phyloP scores from a whole-genome alignment of 2,888 invertebrate species.

The Hypomecis atomaria region DNA sequence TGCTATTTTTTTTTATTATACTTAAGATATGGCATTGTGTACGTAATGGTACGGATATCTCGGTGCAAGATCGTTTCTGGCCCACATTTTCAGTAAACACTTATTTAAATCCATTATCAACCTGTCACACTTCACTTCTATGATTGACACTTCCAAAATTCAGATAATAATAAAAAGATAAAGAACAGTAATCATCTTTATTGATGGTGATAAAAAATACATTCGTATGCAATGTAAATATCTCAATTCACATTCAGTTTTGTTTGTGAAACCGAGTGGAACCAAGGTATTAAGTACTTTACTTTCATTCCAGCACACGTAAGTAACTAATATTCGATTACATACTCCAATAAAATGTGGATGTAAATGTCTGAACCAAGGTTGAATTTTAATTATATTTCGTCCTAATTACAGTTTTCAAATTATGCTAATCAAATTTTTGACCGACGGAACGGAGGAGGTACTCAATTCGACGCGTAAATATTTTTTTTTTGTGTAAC shows the following conservation, averaged over 20 bases:
- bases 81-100: too few relatives aligned
- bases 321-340: slow-evolving; percentile 1
- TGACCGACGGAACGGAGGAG: too few relatives aligned
- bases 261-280: neutral
- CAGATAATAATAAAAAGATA: slow-evolving; percentile 8
- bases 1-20: too few relatives aligned
- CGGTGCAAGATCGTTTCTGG: too few relatives aligned
- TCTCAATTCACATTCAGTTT: slow-evolving; percentile 4
- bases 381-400: too few relatives aligned
- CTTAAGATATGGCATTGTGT: neutral
- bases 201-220: slow-evolving; percentile 10
- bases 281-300: slow-evolving; percentile 1
- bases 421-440: too few relatives aligned
- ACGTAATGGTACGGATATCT: too few relatives aligned
- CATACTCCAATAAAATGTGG: too few relatives aligned
- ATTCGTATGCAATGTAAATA: slow-evolving; percentile 3
- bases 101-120: neutral
- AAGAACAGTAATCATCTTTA: slow-evolving; percentile 9
- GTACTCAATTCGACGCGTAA: too few relatives aligned
- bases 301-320: slow-evolving; percentile 3
- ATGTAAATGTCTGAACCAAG: too few relatives aligned
- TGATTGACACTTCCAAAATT: slow-evolving; percentile 2
- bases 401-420: too few relatives aligned
- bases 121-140: slow-evolving; percentile 2
- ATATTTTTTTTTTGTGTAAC: neutral